Evolutionary conservation across 2,888 invertebrate species (phyloP).

Genomic region (Spilosoma lubricipeda): DNA sequence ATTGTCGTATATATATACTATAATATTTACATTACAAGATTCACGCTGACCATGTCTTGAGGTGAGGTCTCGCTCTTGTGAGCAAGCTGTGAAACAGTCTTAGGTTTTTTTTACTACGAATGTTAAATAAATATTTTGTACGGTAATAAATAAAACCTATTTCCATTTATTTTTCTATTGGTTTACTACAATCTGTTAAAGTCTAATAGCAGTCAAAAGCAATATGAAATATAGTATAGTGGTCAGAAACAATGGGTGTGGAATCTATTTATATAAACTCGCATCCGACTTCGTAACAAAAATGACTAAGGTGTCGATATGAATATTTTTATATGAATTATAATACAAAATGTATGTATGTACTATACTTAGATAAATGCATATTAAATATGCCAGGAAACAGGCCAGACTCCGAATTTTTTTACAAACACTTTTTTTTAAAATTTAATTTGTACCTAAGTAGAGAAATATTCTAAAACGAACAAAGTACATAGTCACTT

Average conservation of each 20-base stretch:
- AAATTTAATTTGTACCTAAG: neutral
- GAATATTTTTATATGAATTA: conserved; percentile 69
- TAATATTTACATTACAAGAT: conserved; percentile 61
- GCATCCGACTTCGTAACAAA: conserved; percentile 43
- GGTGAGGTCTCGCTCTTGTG: conserved; percentile 32
- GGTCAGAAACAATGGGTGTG: conserved; percentile 52
- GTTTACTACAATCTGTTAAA: conserved; percentile 58
- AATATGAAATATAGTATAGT: conserved; percentile 36
- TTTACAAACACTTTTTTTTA: conserved; percentile 14
- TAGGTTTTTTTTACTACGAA: conserved; percentile 6
- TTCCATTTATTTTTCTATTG: conserved; percentile 77
- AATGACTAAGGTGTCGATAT: conserved; percentile 53
- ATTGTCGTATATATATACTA: conserved; percentile 52
- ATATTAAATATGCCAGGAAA: conserved; percentile 39
- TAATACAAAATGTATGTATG: conserved; percentile 50
- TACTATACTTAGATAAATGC: conserved; percentile 39
- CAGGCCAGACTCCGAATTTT: conserved; percentile 29
- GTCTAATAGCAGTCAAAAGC: conserved; percentile 39
- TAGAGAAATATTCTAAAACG: neutral
- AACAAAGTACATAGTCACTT: neutral
- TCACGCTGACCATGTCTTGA: conserved; percentile 20
- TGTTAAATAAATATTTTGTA: conserved; percentile 43
- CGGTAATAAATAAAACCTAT: conserved; percentile 31
- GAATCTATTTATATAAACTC: conserved; percentile 49
- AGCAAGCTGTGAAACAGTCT: neutral